Evolutionary conservation across 2,797 vertebrate genomes (phyloP).

Genomic region (Acrossocheilus wenchowensis): DNA sequence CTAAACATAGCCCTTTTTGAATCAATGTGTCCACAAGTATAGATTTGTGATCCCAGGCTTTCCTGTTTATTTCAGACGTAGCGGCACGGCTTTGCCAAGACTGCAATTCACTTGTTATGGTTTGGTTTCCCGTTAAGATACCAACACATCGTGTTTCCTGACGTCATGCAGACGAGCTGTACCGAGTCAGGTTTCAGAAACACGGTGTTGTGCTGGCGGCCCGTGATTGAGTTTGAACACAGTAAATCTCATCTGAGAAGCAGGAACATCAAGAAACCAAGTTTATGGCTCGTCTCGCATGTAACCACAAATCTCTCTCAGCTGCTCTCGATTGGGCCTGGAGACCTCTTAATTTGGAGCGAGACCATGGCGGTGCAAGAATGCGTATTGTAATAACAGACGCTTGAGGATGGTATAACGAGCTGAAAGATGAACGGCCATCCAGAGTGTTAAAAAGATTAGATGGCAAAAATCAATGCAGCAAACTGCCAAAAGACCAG

Average conservation of each 20-base stretch:
- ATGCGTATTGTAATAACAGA: slow-evolving; percentile 26
- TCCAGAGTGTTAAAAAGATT: not conserved
- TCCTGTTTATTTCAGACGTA: slow-evolving; percentile 26
- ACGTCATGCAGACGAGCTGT: slow-evolving; percentile 52
- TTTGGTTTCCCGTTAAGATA: slow-evolving; percentile 26
- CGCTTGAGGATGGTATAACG: not conserved
- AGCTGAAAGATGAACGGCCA: not conserved
- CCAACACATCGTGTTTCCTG: slow-evolving; percentile 36
- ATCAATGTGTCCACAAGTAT: not conserved
- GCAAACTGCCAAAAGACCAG: no score
- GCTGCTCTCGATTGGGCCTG: slow-evolving; percentile 30
- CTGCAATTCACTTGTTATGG: slow-evolving; percentile 16
- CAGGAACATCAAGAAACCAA: slow-evolving; percentile 35
- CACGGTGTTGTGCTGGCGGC: slow-evolving; percentile 41
- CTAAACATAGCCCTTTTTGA: not conserved
- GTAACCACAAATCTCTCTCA: slow-evolving; percentile 55
- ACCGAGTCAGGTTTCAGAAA: slow-evolving; percentile 48
- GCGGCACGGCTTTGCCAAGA: slow-evolving; percentile 50
- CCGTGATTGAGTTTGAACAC: slow-evolving; percentile 46
- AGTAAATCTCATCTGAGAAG: slow-evolving; percentile 34
- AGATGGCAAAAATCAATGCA: not conserved
- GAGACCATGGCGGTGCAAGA: slow-evolving; percentile 14
- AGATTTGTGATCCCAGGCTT: not conserved
- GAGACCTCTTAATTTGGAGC: slow-evolving; percentile 24
- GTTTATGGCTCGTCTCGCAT: slow-evolving; percentile 44